Evolutionary conservation across 2,888 invertebrate genomes (phyloP).

Genomic region (Steromphala cineraria): DNA sequence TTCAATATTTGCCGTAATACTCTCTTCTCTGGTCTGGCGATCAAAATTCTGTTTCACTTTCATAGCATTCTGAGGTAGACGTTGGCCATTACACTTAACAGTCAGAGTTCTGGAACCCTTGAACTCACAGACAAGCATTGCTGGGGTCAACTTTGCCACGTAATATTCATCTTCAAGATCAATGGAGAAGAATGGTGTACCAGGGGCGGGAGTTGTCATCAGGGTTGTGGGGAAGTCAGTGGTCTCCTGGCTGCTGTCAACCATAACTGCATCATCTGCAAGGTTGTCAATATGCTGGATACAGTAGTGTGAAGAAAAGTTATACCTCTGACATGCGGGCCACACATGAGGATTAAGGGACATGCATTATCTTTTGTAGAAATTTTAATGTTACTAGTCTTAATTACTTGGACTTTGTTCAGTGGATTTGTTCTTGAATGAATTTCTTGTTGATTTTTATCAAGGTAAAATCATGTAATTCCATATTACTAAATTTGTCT

Average conservation of each 20-base stretch:
- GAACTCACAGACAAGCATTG: conserved; percentile 23
- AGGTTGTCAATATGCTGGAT: neutral
- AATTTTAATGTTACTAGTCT: no score
- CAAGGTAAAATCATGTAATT: no score
- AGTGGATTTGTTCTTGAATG: no score
- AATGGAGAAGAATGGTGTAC: conserved; percentile 7
- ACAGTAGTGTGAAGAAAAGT: no score
- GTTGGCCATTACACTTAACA: conserved; percentile 23
- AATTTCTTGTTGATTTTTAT: no score
- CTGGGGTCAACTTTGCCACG: conserved; percentile 5
- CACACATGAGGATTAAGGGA: no score
- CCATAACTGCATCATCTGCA: conserved; percentile 12
- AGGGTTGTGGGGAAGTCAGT: neutral
- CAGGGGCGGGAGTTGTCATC: conserved; percentile 1
- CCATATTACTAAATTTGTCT: no score
- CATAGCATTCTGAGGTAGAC: conserved; percentile 7
- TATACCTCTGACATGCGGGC: no score
- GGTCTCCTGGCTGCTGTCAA: neutral
- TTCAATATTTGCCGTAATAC: neutral
- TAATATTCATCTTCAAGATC: conserved; percentile 17
- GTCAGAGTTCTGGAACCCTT: conserved; percentile 25
- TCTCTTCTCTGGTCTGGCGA: neutral
- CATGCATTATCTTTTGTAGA: no score
- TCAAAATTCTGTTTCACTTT: neutral
- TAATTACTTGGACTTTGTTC: no score